Evolutionary conservation across 2,113 vertebrate genomes (phyloP).

Genomic region (Rattus norvegicus): GRCr8 NC_086020.1:196746001-196746500

Average conservation of each 20-base stretch:
- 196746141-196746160: neutral
- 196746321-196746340: neutral
- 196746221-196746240: neutral
- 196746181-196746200: neutral
- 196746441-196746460: neutral
- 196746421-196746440: neutral
- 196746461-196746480: neutral
- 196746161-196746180: no score
- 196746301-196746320: neutral
- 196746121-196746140: neutral
- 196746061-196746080: neutral
- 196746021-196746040: neutral
- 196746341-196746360: neutral
- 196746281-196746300: neutral
- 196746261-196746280: neutral
- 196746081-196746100: neutral
- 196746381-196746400: neutral
- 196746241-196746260: neutral
- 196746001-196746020: neutral
- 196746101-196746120: neutral
- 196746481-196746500: neutral
- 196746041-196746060: neutral
- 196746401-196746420: neutral
- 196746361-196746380: neutral
- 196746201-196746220: neutral